Base-by-base conservation (phyloP, 23 tunicate species). In the Ciona savignyi region DNA sequence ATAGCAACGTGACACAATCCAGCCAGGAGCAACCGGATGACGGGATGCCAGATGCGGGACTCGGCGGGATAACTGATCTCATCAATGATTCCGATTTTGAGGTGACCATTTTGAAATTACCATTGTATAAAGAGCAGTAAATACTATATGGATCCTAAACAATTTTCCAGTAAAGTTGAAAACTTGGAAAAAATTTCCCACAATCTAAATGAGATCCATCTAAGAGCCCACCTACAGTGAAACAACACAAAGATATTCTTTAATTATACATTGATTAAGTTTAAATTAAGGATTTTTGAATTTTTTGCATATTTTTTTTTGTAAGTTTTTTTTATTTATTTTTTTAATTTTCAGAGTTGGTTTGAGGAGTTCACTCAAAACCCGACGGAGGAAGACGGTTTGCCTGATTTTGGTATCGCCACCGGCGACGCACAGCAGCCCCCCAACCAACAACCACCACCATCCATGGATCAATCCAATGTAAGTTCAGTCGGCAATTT, bases 1-100 rank as follows among this genome's bases (percentile, higher is more conserved):
- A 26, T 35, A 68, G n/a, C 11, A 26, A 29, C 11, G 27, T 68
- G 42, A 21, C n/a, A 27, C 72, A 68, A 27, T 22, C 27, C 42
- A 29, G 72, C n/a, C 27, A 68, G 27, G 72, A 68, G 9, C 27
- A 27, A 68, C n/a, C 23, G 4, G 72, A 29, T 20, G 72, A 30
- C 22, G 68, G 68, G 9, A 42, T 42, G 56, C 56, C 9, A 15
- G 56, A 42, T 42, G 15, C 9, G 1, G 51, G 11, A 24, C 51
- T 69, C 9, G 51, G 34, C 1, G 76, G 76, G 3, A 25, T 72
- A 22, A 20, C 65, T 6, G 63, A 49, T 21, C 64, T 72, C 1
- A 48, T 72, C 23, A 42, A 42, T 21, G 76, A 72, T 72, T 21
- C 35, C 27, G 72, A 68, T 26, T 29, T 68, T 3, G 35, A 68